Conservation (phyloP, 2,888 invertebrate genomes). For the Gastrophysa polygoni region DNA sequence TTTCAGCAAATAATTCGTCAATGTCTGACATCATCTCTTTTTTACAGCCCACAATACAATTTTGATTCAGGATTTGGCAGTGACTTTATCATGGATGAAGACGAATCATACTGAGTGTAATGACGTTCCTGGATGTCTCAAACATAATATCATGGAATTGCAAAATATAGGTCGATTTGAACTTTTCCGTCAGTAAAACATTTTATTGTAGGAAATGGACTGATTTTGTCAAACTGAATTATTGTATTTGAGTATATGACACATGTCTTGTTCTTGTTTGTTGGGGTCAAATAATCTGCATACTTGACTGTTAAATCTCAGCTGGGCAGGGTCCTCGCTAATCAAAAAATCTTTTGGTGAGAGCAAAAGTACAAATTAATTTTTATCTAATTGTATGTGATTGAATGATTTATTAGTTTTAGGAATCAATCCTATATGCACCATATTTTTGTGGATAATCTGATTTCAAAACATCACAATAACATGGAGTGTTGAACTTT, state of each 20-base stretch:
- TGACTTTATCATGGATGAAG: conserved; percentile 88
- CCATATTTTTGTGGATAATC: background rate
- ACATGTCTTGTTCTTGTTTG: background rate
- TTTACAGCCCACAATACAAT: conserved; percentile 75
- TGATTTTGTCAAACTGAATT: background rate
- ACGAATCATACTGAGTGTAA: conserved; percentile 58
- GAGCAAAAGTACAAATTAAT: conserved; percentile 57
- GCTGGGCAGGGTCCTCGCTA: background rate
- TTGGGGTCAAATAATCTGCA: background rate
- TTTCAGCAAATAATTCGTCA: background rate
- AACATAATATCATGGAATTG: too few relatives aligned
- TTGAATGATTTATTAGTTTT: background rate
- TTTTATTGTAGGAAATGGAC: background rate
- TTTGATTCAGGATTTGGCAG: conserved; percentile 78
- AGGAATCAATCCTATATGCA: background rate
- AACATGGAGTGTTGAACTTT: background rate
- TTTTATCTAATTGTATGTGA: conserved; percentile 22
- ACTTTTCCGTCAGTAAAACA: too few relatives aligned
- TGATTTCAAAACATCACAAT: background rate
- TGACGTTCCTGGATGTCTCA: background rate
- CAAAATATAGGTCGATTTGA: too few relatives aligned
- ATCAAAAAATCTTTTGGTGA: conserved; percentile 53
- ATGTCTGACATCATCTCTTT: conserved; percentile 1
- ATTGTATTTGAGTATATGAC: background rate
- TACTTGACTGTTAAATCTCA: background rate